These are phyloP conservation scores for Orbicella faveolata DNA, from an alignment of 64 coral and sea anemone genomes.

Conservation along the genomic window DNA sequence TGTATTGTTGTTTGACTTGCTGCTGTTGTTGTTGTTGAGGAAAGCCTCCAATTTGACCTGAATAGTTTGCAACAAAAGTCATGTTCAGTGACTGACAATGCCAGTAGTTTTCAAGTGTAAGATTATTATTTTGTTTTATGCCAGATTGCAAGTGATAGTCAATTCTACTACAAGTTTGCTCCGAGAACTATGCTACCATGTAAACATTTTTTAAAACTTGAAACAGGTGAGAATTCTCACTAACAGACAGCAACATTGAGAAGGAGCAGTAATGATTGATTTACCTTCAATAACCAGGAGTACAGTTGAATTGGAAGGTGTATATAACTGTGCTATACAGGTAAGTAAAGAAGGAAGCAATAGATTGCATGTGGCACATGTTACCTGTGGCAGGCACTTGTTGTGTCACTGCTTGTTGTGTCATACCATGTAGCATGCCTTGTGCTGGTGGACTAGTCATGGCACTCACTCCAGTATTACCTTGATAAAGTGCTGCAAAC, in stretches of 20 bases:
- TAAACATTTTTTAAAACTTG: too few species aligned
- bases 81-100: neutral
- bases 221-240: too few species aligned
- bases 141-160: too few species aligned
- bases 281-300: too few species aligned
- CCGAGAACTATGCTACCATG: too few species aligned
- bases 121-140: too few species aligned
- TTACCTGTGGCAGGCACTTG: neutral
- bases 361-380: neutral
- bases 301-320: too few species aligned
- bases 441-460: slow-evolving; percentile 23
- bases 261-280: too few species aligned
- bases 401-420: slow-evolving; percentile 37
- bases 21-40: slow-evolving; percentile 13
- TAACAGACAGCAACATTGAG: too few species aligned
- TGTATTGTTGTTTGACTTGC: slow-evolving; percentile 38
- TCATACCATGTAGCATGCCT: slow-evolving; percentile 36
- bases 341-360: neutral
- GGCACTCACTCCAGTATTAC: slow-evolving; percentile 35
- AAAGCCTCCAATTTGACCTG: slow-evolving; percentile 34
- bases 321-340: neutral
- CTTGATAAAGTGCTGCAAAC: slow-evolving; percentile 21
- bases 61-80: neutral
- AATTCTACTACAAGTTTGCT: too few species aligned
- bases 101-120: too few species aligned